Base-by-base conservation (phyloP, 2,797 vertebrate species). In the Sebastes ruberrimus region DNA sequence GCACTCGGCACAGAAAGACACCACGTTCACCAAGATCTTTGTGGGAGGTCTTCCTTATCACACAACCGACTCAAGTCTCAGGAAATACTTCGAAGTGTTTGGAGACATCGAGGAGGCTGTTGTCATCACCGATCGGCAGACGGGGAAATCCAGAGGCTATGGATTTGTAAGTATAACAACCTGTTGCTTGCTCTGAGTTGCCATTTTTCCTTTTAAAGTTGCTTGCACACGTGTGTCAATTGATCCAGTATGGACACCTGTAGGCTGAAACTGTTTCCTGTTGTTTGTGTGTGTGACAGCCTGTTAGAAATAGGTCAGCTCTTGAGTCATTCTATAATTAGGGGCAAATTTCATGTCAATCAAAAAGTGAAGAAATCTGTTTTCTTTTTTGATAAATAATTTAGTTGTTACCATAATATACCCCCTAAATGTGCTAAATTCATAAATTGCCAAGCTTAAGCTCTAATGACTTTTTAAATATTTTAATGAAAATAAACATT, bases 1-100 rank as follows among this genome's bases (percentile, higher is more conserved):
- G 98, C 98, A 99, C 96, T 97, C 97, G 77, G 97, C 97, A 56
- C 98, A 99, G 96, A 99, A 98, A 94, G 98, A 99, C 94, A 99
- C 98, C 83, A 99, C 98, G 53, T 99, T 96, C 95, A 99, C 98
- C 87, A 99, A 99, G 95, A 99, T 99, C 95, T 99, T 99, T 84
- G 98, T 99, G 74, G 98, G 98, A 89, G 98, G 98, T 74, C 95
- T 99, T 33, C 98, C 98, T 62, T 99, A 99, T 83, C 98, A 99
- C 95, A 99, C 98, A 67, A 99, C 97, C 42, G 98, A 99, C 95
- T 97, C 97, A 53, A 98, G 97, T 81, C 97, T 99, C 88, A 96
- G 97, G 93, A 98, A 98, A 88, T 99, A 99, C 84, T 99, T 99
- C 88, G 98, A 99, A 92, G 97, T 98, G 87, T 99, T 98, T 82